These are phyloP conservation scores for Corydoras sp. DNA, from an alignment of 2,113 vertebrate genomes.

Conservation along the genomic window DNA sequence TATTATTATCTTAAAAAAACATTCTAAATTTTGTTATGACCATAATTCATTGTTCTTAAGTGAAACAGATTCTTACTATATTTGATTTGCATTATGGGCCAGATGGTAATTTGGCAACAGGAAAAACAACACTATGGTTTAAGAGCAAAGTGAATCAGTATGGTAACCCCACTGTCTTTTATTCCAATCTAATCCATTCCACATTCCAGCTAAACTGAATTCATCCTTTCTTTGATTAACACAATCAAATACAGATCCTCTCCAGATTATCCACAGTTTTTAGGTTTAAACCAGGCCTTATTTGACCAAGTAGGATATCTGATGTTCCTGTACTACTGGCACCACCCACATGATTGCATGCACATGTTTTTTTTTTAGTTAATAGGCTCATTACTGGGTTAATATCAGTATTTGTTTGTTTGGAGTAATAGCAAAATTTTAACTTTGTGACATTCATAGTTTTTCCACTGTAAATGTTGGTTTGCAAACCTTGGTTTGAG, in stretches of 20 bases:
- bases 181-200: slow-evolving; percentile 49
- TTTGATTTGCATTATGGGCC: too few species aligned
- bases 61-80: too few species aligned
- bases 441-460: slow-evolving; percentile 1
- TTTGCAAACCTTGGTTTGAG: background rate
- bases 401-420: slow-evolving; percentile 10
- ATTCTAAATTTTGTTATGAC: too few species aligned
- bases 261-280: slow-evolving; percentile 1
- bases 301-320: slow-evolving; percentile 11
- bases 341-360: slow-evolving; percentile 14
- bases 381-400: slow-evolving; percentile 16
- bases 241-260: background rate
- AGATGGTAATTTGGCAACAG: background rate
- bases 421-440: background rate
- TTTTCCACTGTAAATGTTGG: slow-evolving; percentile 2
- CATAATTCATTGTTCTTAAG: too few species aligned
- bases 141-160: slow-evolving; percentile 58
- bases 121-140: slow-evolving; percentile 2
- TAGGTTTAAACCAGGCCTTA: slow-evolving; percentile 3
- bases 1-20: too few species aligned
- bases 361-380: slow-evolving; percentile 10
- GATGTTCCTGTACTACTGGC: slow-evolving; percentile 6
- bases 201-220: background rate
- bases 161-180: slow-evolving; percentile 58
- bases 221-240: background rate